Base-by-base conservation (phyloP, 2,888 invertebrate species). In the Polydrusus tereticollis region DNA sequence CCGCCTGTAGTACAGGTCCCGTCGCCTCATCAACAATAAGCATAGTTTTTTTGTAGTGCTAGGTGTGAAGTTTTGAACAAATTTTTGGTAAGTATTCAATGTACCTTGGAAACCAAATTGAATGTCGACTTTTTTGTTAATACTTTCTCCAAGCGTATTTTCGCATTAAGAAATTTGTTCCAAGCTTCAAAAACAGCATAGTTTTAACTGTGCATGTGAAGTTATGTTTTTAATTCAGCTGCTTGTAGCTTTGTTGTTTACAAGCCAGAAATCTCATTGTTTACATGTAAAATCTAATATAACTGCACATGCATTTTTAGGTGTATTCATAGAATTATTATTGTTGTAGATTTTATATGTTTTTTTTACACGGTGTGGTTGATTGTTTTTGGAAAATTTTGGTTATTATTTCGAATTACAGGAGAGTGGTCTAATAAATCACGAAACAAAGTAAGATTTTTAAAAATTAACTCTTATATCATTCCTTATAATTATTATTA, bases 1-100 rank as follows among this genome's bases (percentile, higher is more conserved):
- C 97, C 96, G 69, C 90, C 89, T 73, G 82, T 85, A 73, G 86
- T 80, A 62, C 83, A 83, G 41, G 76, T 75, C 5, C 76, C 78
- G 62, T 84, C 81, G 47, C 83, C 82, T 47, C 80, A 78, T 55
- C 75, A 77, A 43, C 33, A 47, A 64, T 36, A 64, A 14, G 23
- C 18, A 6, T 20, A 8, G 20, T 45, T 7, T 14, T 5, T 20
- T 20, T 21, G 7, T 26, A 43, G 6, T 26, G 26, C 20, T 47
- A 26, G 26, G 8, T 14, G 52, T 55, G 52, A 55, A 55, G 29
- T 55, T 55, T 29, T 29, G 29, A 18, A 23, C 52, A 55, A 55
- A 29, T 29, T 55, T 55, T 29, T 29, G 10, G 10, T 21, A 18
- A 45, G n/a, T n/a, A n/a, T n/a, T 21, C 12, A n/a, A 21, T n/a